A percentile compares a stretch with the other conserved stretches of the same genome.
Conservation (phyloP, 2,797 vertebrate species). For the Lutjanus campechanus region DNA sequence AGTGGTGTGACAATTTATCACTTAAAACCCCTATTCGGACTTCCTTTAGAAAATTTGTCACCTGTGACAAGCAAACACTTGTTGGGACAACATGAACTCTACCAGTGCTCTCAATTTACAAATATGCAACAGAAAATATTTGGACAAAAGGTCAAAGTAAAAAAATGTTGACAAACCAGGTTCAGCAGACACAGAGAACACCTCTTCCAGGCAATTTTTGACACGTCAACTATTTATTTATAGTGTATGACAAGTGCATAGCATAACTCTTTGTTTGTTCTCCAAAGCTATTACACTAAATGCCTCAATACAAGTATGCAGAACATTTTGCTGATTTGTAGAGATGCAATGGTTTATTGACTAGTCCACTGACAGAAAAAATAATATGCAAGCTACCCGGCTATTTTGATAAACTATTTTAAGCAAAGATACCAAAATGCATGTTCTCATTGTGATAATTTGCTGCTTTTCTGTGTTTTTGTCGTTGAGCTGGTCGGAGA, state of each 20-base stretch:
- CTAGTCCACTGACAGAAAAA: no score
- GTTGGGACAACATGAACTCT: not conserved
- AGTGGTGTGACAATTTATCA: not conserved
- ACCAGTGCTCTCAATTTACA: conserved; percentile 22
- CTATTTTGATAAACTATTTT: not conserved
- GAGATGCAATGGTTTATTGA: not conserved
- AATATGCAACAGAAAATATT: not conserved
- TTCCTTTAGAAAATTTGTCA: not conserved
- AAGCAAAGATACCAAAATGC: not conserved
- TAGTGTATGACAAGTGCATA: not conserved
- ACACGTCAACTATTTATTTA: not conserved
- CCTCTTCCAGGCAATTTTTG: not conserved
- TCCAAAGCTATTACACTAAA: not conserved
- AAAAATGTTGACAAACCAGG: conserved; percentile 8
- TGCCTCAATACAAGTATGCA: not conserved
- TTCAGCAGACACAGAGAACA: not conserved
- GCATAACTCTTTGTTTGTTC: not conserved
- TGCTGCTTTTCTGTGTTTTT: not conserved
- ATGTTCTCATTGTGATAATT: not conserved
- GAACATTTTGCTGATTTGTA: not conserved
- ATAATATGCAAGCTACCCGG: no score
- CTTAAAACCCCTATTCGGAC: not conserved
- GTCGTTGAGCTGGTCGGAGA: not conserved
- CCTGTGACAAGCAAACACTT: not conserved
- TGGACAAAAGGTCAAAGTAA: conserved; percentile 4